phyloP scores from a whole-genome alignment of 2,113 vertebrate species.

The Notiomystis cincta region DNA sequence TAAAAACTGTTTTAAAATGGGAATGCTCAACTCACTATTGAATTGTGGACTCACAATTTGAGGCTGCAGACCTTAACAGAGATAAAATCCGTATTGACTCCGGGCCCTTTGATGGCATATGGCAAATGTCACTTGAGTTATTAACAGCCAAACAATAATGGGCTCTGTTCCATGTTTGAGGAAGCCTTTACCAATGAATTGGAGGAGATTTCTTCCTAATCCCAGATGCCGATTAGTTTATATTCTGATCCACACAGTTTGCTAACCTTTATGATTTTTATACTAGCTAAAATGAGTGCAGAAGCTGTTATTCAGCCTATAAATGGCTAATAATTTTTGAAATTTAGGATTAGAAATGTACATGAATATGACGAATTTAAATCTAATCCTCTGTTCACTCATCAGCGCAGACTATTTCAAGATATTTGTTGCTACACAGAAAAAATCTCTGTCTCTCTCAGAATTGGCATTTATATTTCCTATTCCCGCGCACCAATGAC shows the following conservation, averaged over 20 bases:
- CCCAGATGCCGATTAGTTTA: slow-evolving; percentile 48
- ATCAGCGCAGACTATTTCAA: neutral
- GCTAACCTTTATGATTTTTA: slow-evolving; percentile 53
- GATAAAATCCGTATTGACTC: slow-evolving; percentile 33
- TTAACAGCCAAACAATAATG: slow-evolving; percentile 52
- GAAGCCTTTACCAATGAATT: slow-evolving; percentile 42
- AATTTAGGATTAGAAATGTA: slow-evolving; percentile 47
- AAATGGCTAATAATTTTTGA: slow-evolving; percentile 46
- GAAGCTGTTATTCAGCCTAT: slow-evolving; percentile 16
- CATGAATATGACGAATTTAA: slow-evolving; percentile 17
- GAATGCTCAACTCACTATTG: neutral
- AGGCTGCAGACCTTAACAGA: slow-evolving; percentile 9
- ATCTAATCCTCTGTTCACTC: slow-evolving; percentile 22
- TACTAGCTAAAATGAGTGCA: neutral
- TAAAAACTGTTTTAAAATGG: slow-evolving; percentile 18
- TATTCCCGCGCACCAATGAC: neutral
- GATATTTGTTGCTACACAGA: neutral
- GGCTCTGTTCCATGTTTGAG: slow-evolving; percentile 21
- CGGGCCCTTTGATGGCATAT: neutral
- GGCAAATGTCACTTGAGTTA: slow-evolving; percentile 56
- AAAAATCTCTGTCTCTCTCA: neutral
- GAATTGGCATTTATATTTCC: slow-evolving; percentile 29
- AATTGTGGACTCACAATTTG: slow-evolving; percentile 25
- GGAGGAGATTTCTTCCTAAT: slow-evolving; percentile 49
- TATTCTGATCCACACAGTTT: slow-evolving; percentile 37